Conservation (phyloP, 2,888 invertebrate species). For the Agrotis ipsilon region DNA sequence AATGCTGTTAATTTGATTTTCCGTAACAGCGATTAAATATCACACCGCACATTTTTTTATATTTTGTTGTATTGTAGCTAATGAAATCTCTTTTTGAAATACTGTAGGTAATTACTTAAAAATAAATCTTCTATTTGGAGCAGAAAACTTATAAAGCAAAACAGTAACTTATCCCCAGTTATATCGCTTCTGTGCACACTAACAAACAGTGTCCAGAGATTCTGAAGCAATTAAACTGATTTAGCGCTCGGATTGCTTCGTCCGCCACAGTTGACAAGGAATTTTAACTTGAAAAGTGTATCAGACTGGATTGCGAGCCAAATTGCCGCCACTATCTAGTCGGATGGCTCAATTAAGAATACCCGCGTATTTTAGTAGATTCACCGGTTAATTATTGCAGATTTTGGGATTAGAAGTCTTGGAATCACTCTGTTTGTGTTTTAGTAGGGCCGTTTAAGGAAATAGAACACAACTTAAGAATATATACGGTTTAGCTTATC, state of each 20-base stretch:
- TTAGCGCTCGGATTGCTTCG: conserved; percentile 75
- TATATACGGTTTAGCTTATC: neutral
- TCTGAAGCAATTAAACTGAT: conserved; percentile 83
- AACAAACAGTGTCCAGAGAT: conserved; percentile 72
- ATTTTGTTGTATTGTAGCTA: too few species aligned
- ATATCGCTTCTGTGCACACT: conserved; percentile 63
- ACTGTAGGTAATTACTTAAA: neutral
- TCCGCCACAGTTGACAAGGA: conserved; percentile 70
- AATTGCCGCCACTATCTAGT: conserved; percentile 65
- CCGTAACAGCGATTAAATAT: too few species aligned
- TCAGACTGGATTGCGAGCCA: conserved; percentile 67
- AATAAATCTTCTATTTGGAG: neutral
- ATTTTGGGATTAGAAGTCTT: conserved; percentile 10
- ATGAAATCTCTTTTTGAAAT: neutral
- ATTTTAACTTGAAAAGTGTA: conserved; percentile 76
- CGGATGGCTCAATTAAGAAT: conserved; percentile 54
- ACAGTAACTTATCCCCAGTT: conserved; percentile 35
- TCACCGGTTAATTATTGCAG: conserved; percentile 18
- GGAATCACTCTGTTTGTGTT: neutral
- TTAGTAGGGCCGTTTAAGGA: neutral
- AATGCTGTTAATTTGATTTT: too few species aligned
- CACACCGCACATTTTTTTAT: too few species aligned
- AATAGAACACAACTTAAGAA: neutral
- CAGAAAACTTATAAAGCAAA: conserved; percentile 10
- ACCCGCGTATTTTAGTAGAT: conserved; percentile 25